These are phyloP conservation scores for Temnothorax nylanderi DNA, from an alignment of 1,140 invertebrate genomes.

Conservation along the genomic window DNA sequence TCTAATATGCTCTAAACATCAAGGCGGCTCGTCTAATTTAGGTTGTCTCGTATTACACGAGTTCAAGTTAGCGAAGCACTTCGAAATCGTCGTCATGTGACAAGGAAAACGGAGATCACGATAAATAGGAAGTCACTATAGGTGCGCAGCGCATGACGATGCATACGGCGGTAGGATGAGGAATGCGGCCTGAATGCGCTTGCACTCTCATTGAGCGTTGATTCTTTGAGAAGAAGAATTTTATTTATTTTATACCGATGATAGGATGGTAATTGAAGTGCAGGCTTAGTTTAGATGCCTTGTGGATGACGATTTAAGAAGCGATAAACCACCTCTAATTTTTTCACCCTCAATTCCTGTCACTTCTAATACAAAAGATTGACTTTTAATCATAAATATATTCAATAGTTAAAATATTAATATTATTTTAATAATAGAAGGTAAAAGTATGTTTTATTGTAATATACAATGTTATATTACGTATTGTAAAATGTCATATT, in stretches of 20 bases:
- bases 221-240: slow-evolving; percentile 14
- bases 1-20: slow-evolving; percentile 48
- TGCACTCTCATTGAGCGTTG: slow-evolving; percentile 31
- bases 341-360: not conserved
- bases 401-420: not conserved
- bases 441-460: not conserved
- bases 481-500: not conserved
- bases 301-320: not conserved
- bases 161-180: slow-evolving; percentile 21
- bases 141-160: slow-evolving; percentile 37
- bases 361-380: not conserved
- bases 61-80: slow-evolving; percentile 21
- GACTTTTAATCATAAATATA: slow-evolving; percentile 12
- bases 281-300: slow-evolving; percentile 10
- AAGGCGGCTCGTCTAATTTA: slow-evolving; percentile 38
- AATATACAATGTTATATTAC: not conserved
- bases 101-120: slow-evolving; percentile 36
- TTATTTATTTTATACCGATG: slow-evolving; percentile 26
- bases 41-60: slow-evolving; percentile 45
- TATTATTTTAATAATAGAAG: not conserved
- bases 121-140: slow-evolving; percentile 43
- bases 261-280: not conserved
- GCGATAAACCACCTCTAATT: not conserved
- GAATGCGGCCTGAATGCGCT: slow-evolving; percentile 22
- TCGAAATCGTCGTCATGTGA: slow-evolving; percentile 17